phyloP scores from a whole-genome alignment of 2,113 vertebrate genomes.

The Thalassarche chlororhynchos region DNA sequence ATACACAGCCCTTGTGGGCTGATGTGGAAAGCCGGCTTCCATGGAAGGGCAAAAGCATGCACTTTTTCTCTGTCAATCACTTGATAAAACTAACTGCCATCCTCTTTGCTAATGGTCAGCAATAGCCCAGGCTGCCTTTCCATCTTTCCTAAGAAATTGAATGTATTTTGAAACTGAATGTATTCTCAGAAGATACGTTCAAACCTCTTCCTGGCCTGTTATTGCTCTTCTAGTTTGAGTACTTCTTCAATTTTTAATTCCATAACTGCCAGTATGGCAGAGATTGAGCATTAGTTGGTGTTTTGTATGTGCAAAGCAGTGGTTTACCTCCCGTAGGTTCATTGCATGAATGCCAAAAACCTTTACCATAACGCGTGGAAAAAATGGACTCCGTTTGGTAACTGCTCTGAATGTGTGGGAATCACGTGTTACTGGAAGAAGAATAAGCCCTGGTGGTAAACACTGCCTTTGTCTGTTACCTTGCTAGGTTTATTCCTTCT shows the following conservation, averaged over 20 bases:
- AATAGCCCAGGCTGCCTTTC: neutral
- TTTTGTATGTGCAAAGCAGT: neutral
- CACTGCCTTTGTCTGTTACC: neutral
- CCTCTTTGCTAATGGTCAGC: neutral
- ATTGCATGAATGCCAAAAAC: neutral
- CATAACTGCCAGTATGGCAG: neutral
- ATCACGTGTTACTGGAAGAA: neutral
- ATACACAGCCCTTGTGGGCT: neutral
- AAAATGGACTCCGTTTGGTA: neutral
- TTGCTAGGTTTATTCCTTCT: neutral
- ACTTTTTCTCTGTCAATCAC: neutral
- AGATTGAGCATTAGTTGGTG: neutral
- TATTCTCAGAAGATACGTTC: neutral
- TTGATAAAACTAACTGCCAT: neutral
- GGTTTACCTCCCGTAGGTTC: neutral
- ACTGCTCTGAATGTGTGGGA: neutral
- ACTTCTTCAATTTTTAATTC: neutral
- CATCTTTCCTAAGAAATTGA: rapidly evolving
- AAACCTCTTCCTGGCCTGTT: neutral
- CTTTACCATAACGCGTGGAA: neutral
- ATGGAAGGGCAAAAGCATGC: neutral
- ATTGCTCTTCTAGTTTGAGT: neutral
- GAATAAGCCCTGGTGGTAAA: neutral
- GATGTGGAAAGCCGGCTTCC: neutral
- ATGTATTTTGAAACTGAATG: neutral